Conservation (phyloP, 2,113 vertebrate genomes). For the Nematolebias whitei region DNA sequence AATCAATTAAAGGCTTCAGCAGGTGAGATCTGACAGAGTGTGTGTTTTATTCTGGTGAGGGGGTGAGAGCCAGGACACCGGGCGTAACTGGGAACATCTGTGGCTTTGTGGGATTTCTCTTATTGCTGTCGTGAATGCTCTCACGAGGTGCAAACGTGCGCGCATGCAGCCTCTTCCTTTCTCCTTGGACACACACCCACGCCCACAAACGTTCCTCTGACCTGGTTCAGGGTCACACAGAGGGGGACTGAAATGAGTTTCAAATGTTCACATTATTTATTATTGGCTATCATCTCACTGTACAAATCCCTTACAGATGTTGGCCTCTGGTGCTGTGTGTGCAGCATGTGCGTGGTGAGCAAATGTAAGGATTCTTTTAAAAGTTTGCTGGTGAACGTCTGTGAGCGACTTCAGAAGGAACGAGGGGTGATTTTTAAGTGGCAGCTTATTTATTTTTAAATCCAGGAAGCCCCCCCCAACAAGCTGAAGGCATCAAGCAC, state of each 20-base stretch:
- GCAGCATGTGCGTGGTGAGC: conserved; percentile 18
- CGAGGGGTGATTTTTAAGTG: conserved; percentile 79
- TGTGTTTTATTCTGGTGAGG: conserved; percentile 16
- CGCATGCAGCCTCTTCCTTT: not conserved
- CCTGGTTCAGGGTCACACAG: conserved; percentile 71
- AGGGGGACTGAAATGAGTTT: conserved; percentile 76
- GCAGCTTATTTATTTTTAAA: conserved; percentile 80
- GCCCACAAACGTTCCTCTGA: conserved; percentile 44
- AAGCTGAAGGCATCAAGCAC: conserved; percentile 54
- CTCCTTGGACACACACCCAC: conserved; percentile 3
- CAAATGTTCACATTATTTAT: conserved; percentile 80
- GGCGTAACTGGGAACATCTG: conserved; percentile 74
- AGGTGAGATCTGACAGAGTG: conserved; percentile 53
- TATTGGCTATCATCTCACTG: conserved; percentile 78
- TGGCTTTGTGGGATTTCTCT: conserved; percentile 64
- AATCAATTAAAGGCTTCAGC: conserved; percentile 57
- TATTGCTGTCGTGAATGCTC: conserved; percentile 64
- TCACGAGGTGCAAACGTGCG: conserved; percentile 30
- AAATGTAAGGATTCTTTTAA: conserved; percentile 26
- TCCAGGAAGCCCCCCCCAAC: conserved; percentile 51
- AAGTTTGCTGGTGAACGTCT: conserved; percentile 33
- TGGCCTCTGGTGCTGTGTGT: conserved; percentile 50
- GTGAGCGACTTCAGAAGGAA: conserved; percentile 80
- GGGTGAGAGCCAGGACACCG: conserved; percentile 52
- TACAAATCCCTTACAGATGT: conserved; percentile 78